Evolutionary conservation across 2,113 vertebrate genomes (phyloP).

Genomic region (Lycaon pictus): DNA sequence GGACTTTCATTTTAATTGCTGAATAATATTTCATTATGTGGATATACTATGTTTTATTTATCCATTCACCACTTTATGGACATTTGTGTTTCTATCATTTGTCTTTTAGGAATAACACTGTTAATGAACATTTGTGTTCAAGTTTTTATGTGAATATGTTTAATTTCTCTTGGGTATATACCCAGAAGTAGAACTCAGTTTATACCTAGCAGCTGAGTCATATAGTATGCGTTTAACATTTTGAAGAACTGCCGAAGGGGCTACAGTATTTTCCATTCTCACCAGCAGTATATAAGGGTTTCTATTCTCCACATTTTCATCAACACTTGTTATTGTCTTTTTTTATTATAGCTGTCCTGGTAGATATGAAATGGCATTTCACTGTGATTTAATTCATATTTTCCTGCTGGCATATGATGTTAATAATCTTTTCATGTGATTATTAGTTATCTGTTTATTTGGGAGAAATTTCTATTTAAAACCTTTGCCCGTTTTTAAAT

Average conservation of each 20-base stretch:
- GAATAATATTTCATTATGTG: neutral
- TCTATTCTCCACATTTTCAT: neutral
- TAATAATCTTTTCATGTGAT: neutral
- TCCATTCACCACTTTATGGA: neutral
- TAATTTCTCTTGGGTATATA: neutral
- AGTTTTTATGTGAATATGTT: neutral
- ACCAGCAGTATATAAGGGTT: neutral
- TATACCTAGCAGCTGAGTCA: neutral
- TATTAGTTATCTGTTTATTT: slow-evolving; percentile 14
- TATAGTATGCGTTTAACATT: neutral
- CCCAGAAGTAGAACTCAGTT: neutral
- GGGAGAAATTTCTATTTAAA: neutral
- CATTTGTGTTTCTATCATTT: neutral
- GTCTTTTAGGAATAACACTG: neutral
- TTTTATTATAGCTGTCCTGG: neutral
- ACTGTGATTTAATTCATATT: slow-evolving; percentile 21
- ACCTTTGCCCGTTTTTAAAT: neutral
- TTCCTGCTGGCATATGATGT: neutral
- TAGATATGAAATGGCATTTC: neutral
- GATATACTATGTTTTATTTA: neutral
- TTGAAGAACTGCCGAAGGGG: neutral
- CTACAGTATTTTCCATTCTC: neutral
- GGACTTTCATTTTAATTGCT: slow-evolving; percentile 11
- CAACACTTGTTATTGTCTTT: neutral
- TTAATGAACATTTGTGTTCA: neutral